Base-by-base conservation (phyloP, 2,113 vertebrate species). In the Hoplias malabaricus region DNA sequence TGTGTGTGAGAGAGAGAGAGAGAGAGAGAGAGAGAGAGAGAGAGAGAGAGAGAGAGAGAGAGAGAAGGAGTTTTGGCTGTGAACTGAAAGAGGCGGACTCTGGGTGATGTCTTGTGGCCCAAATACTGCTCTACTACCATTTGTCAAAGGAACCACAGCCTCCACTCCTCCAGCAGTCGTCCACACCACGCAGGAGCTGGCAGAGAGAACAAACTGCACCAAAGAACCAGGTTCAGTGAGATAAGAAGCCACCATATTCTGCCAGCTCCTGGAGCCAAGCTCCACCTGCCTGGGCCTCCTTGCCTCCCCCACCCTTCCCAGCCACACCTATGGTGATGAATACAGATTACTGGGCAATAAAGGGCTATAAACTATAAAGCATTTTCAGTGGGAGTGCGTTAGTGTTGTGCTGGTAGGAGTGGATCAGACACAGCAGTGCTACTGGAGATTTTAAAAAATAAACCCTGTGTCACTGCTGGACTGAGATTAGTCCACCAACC, bases 41-140 rank as follows among this genome's bases (percentile, higher is more conserved):
- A 42, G 36, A 27, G 70, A 7, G 46, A 48, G 57, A 71, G 48
- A 66, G 5, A 25, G 11, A 14, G 27, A 4, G 9, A 68, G 70
- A 16, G 19, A 36, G 29, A 21, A 23, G 21, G 19, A 36, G 10
- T 3, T 63, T 36, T 61, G 38, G 43, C 34, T 59, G 33, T 69
- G 31, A 69, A 46, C 40, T 72, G 14, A 65, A 36, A 53, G 40
- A 78, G 19, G 46, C 62, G 70, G 59, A 38, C 57, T 75, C 65
- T 54, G 65, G 70, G 61, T 8, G 40, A 61, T 61, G 53, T 23
- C 65, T 36, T 70, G 61, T 63, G 66, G 42, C 57, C 73, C 40
- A 69, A 70, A 70, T 33, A 10, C 12, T 56, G 38, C 21, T 43
- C 59, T 14, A 50, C 7, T 42, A 33, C 54, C 10, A 53, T 57